Evolutionary conservation across 2,888 invertebrate genomes (phyloP).

Genomic region (Resseliella maxima): DNA sequence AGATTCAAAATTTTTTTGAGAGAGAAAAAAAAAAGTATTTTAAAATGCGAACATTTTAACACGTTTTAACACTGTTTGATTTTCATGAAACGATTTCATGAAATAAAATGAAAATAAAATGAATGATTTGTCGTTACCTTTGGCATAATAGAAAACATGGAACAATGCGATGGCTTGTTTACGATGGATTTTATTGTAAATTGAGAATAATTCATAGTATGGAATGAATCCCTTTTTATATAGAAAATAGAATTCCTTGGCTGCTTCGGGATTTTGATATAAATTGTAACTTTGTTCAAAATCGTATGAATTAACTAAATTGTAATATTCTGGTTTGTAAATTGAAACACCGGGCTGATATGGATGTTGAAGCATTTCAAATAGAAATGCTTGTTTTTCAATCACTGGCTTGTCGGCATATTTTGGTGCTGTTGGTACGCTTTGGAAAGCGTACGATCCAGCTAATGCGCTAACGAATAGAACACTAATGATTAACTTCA

Average conservation of each 20-base stretch:
- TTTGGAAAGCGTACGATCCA: neutral
- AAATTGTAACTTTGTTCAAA: constrained; percentile 56
- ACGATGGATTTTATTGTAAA: constrained; percentile 63
- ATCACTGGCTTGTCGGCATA: constrained; percentile 59
- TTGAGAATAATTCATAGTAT: constrained; percentile 64
- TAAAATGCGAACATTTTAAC: neutral
- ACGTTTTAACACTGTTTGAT: neutral
- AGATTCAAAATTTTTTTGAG: too few relatives aligned
- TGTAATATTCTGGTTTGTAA: constrained; percentile 57
- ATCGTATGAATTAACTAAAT: constrained; percentile 57
- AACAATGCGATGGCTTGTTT: constrained; percentile 73
- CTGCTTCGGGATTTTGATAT: constrained; percentile 68
- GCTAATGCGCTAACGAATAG: neutral
- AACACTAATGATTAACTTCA: constrained; percentile 14
- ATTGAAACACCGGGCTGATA: constrained; percentile 58
- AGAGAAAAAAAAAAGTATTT: too few relatives aligned
- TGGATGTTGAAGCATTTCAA: constrained; percentile 58
- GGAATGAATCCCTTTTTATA: constrained; percentile 69
- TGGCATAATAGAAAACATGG: constrained; percentile 76
- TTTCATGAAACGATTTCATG: neutral
- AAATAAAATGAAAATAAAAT: neutral
- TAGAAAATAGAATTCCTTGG: constrained; percentile 70
- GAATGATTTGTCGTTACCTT: constrained; percentile 65
- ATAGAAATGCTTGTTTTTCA: constrained; percentile 58
- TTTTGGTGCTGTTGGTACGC: constrained; percentile 34